Evolutionary conservation across 2,888 invertebrate genomes (phyloP).

Genomic region (Limnephilus marmoratus): DNA sequence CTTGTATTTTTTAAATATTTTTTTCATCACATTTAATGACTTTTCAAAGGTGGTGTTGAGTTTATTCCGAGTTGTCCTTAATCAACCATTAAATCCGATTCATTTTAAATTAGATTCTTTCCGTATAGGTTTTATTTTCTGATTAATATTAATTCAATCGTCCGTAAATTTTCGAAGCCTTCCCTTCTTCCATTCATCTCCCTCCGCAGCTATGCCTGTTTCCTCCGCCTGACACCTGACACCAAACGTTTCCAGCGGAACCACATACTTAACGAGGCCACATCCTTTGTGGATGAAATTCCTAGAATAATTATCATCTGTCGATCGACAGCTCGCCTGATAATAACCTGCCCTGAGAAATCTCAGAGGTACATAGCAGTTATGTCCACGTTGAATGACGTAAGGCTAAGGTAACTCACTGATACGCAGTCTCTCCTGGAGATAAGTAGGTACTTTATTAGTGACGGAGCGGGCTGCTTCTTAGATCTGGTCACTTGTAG

Average conservation of each 20-base stretch:
- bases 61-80: too few species aligned
- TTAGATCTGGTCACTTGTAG: too few species aligned
- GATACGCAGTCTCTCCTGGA: background rate
- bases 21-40: too few species aligned
- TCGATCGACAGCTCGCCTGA: background rate
- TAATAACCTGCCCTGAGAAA: background rate
- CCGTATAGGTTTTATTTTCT: too few species aligned
- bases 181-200: background rate
- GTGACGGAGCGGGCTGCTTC: too few species aligned
- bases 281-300: conserved; percentile 38
- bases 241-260: background rate
- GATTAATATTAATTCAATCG: too few species aligned
- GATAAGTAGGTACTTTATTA: background rate
- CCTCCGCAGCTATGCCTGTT: background rate
- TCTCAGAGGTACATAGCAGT: background rate
- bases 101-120: too few species aligned
- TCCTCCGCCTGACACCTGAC: background rate
- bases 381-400: background rate
- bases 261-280: background rate
- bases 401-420: background rate
- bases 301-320: conserved; percentile 10
- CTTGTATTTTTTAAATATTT: too few species aligned
- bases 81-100: background rate
- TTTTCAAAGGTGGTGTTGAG: too few species aligned
- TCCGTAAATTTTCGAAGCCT: background rate